Percentiles rank a stretch among this genome's conserved stretches.
phyloP scores from a whole-genome alignment of 1,140 invertebrate species.

The Drosophila orena region DNA sequence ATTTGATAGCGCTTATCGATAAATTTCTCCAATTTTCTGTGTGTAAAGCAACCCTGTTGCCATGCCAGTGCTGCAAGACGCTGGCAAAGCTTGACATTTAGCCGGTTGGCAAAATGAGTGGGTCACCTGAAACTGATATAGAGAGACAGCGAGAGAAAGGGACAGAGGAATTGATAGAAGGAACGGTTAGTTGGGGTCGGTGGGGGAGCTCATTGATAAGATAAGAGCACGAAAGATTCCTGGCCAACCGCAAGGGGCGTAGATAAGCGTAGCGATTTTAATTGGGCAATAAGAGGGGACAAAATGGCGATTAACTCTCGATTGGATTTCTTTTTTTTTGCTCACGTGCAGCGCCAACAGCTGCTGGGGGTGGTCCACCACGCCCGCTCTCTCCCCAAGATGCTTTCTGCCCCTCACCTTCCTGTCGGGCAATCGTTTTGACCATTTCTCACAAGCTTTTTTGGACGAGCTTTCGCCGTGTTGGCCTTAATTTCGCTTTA shows the following conservation, averaged over 20 bases:
- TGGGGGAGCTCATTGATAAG: constrained; percentile 15
- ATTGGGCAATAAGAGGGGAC: constrained; percentile 38
- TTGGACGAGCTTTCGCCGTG: constrained; percentile 60
- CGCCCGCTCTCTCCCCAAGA: neutral
- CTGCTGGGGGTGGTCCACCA: constrained; percentile 5
- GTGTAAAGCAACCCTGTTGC: neutral
- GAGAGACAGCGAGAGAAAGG: constrained; percentile 7
- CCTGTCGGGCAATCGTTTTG: constrained; percentile 33
- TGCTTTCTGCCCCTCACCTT: neutral
- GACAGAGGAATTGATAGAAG: no score
- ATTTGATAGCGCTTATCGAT: constrained; percentile 1
- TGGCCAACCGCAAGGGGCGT: constrained; percentile 38
- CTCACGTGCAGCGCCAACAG: constrained; percentile 60
- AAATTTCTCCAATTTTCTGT: neutral
- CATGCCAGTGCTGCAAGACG: constrained; percentile 20
- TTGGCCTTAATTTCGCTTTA: constrained; percentile 66
- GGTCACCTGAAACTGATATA: neutral
- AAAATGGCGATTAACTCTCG: constrained; percentile 61
- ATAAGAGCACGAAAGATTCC: constrained; percentile 12
- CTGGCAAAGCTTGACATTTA: neutral
- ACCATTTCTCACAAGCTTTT: constrained; percentile 53
- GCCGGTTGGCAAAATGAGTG: neutral
- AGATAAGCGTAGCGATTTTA: constrained; percentile 58
- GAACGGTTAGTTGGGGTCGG: neutral
- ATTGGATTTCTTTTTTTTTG: constrained; percentile 6